Conservation (phyloP, 1,140 invertebrate genomes). For the Solen grandis region DNA sequence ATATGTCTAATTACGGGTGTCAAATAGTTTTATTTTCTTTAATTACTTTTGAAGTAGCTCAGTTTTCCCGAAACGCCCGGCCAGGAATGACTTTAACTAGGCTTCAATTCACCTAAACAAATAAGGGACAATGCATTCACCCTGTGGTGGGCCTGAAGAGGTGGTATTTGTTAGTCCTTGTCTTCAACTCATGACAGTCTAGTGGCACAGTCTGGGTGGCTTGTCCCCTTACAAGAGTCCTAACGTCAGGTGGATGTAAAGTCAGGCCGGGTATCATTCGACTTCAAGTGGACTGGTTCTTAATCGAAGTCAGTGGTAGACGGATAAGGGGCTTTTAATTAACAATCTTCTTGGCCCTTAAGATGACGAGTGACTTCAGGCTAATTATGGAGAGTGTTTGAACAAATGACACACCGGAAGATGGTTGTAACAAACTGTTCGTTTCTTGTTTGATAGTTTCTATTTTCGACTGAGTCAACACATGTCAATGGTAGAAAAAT, state of each 20-base stretch:
- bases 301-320: too few species aligned
- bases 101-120: constrained; percentile 51
- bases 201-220: constrained; percentile 31
- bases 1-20: constrained; percentile 51
- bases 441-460: too few species aligned
- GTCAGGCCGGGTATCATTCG: constrained; percentile 12
- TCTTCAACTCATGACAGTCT: neutral
- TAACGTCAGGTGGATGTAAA: constrained; percentile 39
- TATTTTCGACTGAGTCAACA: too few species aligned
- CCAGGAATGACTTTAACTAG: constrained; percentile 41
- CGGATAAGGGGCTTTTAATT: too few species aligned
- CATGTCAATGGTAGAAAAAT: too few species aligned
- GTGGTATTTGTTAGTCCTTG: constrained; percentile 41
- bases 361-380: too few species aligned
- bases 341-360: too few species aligned
- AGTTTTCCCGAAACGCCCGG: constrained; percentile 47
- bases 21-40: constrained; percentile 55
- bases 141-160: constrained; percentile 16
- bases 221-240: neutral
- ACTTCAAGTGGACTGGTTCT: constrained; percentile 18
- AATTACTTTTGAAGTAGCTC: constrained; percentile 53
- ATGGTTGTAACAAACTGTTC: too few species aligned
- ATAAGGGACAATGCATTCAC: constrained; percentile 39
- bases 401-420: too few species aligned
- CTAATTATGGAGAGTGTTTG: too few species aligned